These are phyloP conservation scores for Aldabrachelys gigantea DNA, from an alignment of 2,113 vertebrate genomes.

Conservation along the genomic window DNA sequence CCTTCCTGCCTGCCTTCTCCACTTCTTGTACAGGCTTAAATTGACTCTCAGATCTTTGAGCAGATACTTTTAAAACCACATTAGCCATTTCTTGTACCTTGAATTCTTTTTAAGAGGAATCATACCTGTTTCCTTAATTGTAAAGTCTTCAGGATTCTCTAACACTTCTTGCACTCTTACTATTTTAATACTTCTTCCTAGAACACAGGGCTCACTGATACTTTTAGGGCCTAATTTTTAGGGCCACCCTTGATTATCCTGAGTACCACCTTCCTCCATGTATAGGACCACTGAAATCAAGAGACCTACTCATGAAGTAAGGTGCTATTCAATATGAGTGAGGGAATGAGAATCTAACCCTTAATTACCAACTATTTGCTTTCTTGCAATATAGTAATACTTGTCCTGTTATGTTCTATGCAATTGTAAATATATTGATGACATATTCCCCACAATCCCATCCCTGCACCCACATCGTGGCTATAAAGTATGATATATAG, in stretches of 20 bases:
- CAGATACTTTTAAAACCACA: constrained; percentile 49
- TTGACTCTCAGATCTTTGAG: constrained; percentile 49
- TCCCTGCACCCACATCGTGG: neutral
- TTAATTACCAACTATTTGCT: neutral
- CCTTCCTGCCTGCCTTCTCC: neutral
- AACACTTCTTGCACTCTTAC: constrained; percentile 44
- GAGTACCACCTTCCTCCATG: neutral
- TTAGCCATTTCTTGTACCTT: constrained; percentile 56
- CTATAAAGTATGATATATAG: neutral
- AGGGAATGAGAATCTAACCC: neutral
- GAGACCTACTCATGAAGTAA: neutral
- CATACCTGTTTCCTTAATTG: constrained; percentile 36
- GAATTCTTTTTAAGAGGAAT: constrained; percentile 63
- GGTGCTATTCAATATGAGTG: neutral
- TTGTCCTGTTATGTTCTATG: neutral
- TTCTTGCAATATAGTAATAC: neutral
- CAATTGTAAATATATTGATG: neutral
- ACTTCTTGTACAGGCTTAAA: constrained; percentile 1
- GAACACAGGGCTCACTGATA: neutral
- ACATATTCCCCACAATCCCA: neutral
- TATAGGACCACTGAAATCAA: neutral
- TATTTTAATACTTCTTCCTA: constrained; percentile 19
- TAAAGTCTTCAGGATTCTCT: constrained; percentile 42
- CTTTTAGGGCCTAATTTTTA: constrained; percentile 4
- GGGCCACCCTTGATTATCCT: neutral